Evolutionary conservation across 2,888 invertebrate genomes (phyloP).

Genomic region (Dilophus febrilis): DNA sequence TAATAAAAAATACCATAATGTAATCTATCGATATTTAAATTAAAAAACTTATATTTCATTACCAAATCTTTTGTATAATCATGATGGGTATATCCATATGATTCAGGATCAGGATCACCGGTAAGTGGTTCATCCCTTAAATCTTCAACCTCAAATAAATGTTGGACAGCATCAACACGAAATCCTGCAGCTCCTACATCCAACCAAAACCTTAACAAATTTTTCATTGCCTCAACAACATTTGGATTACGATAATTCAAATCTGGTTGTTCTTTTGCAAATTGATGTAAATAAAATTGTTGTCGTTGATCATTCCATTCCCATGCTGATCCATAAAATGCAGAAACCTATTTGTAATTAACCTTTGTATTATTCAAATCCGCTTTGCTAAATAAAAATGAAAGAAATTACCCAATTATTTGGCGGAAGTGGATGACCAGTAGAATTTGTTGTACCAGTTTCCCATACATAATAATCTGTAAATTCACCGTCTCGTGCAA

Average conservation of each 20-base stretch:
- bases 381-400: too few relatives aligned
- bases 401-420: conserved; percentile 80
- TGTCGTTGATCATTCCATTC: conserved; percentile 42
- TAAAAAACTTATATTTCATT: too few relatives aligned
- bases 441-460: conserved; percentile 27
- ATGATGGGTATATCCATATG: conserved; percentile 40
- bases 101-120: conserved; percentile 30
- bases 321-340: conserved; percentile 63
- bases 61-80: conserved; percentile 41
- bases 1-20: too few relatives aligned
- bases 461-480: conserved; percentile 56
- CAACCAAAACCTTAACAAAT: conserved; percentile 58
- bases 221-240: conserved; percentile 49
- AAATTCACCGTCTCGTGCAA: conserved; percentile 39
- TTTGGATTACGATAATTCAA: conserved; percentile 57
- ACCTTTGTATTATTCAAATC: too few relatives aligned
- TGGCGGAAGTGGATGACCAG: conserved; percentile 39
- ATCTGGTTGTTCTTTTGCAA: conserved; percentile 57
- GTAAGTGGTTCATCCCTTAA: conserved; percentile 39
- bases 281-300: conserved; percentile 70
- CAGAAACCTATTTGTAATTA: conserved; percentile 43
- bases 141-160: conserved; percentile 41
- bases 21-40: too few relatives aligned
- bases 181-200: conserved; percentile 75
- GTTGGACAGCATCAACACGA: conserved; percentile 58